Conservation (phyloP, 92 coral and sea anemone genomes). For the Umimayanthus kanabou region DNA sequence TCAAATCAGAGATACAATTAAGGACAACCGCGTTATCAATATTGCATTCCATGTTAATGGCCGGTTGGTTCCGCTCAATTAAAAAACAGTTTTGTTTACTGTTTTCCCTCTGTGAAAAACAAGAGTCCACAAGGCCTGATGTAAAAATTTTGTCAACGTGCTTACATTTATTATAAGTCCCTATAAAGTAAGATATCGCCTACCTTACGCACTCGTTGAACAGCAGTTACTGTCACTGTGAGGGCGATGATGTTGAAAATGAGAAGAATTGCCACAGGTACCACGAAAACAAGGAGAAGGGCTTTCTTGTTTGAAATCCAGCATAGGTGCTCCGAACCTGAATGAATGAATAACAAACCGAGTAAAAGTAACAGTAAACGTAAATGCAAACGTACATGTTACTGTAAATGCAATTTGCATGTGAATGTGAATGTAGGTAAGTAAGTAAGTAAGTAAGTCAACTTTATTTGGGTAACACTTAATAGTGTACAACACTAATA, state of each 20-base stretch:
- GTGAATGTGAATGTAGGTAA: no score
- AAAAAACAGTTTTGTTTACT: not conserved
- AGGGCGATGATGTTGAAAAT: not conserved
- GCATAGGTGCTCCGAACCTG: not conserved
- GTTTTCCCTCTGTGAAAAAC: no score
- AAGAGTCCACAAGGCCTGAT: not conserved
- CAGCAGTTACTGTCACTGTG: not conserved
- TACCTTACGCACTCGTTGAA: slow-evolving; percentile 8
- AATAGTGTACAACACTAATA: no score
- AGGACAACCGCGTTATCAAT: not conserved
- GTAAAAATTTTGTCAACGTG: not conserved
- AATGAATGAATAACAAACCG: not conserved
- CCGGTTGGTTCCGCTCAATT: not conserved
- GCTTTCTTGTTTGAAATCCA: slow-evolving; percentile 25
- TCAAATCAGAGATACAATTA: not conserved
- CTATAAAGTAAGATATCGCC: not conserved
- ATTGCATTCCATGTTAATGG: not conserved
- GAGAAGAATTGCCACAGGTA: slow-evolving; percentile 14
- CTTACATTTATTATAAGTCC: not conserved
- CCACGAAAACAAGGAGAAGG: not conserved
- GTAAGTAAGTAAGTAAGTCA: no score
- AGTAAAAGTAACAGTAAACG: no score
- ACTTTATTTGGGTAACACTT: no score
- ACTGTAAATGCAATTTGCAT: no score
- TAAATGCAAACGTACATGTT: no score